A percentile compares a stretch with the other conserved stretches of the same genome.
phyloP scores from a whole-genome alignment of 2,888 invertebrate species.

The Heliconius sara region DNA sequence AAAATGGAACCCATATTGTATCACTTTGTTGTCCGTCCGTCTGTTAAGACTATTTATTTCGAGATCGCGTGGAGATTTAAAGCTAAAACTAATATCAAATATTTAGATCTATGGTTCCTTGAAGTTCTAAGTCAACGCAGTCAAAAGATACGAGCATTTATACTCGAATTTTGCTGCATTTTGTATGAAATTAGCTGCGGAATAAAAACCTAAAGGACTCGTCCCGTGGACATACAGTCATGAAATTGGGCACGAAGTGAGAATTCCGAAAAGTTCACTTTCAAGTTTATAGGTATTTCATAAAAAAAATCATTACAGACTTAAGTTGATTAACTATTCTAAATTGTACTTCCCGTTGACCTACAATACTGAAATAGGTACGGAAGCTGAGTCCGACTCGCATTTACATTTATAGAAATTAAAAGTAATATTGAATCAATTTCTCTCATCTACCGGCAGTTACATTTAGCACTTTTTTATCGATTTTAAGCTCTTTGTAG shows the following conservation, averaged over 20 bases:
- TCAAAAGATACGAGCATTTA: background rate
- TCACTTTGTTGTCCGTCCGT: background rate
- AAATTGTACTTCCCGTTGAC: too few relatives aligned
- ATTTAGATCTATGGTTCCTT: background rate
- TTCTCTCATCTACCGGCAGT: background rate
- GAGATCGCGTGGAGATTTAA: background rate
- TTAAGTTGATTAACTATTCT: too few relatives aligned
- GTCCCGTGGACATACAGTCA: background rate
- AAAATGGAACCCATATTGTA: background rate
- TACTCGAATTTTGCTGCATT: background rate
- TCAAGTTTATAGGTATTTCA: too few relatives aligned
- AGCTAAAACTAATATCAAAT: background rate
- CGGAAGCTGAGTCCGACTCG: too few relatives aligned
- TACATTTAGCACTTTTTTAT: background rate
- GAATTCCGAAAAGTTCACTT: background rate
- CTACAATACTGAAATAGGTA: too few relatives aligned
- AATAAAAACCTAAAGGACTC: background rate
- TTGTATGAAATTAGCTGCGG: background rate
- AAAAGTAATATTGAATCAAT: constrained; percentile 1
- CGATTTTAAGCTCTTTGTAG: constrained; percentile 9
- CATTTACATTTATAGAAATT: too few relatives aligned
- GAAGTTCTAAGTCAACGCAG: background rate
- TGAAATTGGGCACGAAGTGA: background rate
- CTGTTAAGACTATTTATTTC: background rate
- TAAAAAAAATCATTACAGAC: too few relatives aligned